Evolutionary conservation across 2,797 vertebrate genomes (phyloP).

Genomic region (Gambusia yucatana): DNA sequence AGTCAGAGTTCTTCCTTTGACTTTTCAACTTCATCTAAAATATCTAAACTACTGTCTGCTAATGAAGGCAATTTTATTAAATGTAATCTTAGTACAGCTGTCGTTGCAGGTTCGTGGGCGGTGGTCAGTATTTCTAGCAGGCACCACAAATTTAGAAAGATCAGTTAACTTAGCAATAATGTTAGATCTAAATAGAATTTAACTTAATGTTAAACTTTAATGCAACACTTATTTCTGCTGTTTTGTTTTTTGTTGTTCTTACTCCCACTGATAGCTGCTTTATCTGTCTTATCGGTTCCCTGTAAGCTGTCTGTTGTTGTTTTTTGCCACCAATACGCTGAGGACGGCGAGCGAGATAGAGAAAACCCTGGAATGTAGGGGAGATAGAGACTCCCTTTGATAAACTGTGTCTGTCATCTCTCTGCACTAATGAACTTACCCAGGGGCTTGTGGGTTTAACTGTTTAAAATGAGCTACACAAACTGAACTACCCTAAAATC

Average conservation of each 20-base stretch:
- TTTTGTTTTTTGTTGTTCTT: conserved; percentile 59
- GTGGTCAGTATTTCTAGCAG: not conserved
- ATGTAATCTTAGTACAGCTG: not conserved
- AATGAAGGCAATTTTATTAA: not conserved
- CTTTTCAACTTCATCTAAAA: not conserved
- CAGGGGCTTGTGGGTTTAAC: not conserved
- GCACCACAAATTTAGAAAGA: not conserved
- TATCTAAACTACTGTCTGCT: not conserved
- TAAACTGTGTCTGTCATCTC: conserved; percentile 47
- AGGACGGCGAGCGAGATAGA: conserved; percentile 64
- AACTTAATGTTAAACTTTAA: conserved; percentile 47
- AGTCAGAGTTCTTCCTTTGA: not conserved
- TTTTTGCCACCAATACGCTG: conserved; percentile 58
- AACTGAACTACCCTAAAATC: not conserved
- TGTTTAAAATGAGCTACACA: conserved; percentile 20
- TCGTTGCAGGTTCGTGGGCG: not conserved
- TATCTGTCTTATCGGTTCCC: conserved; percentile 64
- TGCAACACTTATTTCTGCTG: conserved; percentile 35
- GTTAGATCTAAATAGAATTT: not conserved
- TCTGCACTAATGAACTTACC: not conserved
- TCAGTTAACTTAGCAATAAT: not conserved
- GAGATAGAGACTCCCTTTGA: conserved; percentile 50
- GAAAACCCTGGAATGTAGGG: conserved; percentile 64
- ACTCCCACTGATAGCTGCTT: conserved; percentile 57
- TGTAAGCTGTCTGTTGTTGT: conserved; percentile 48